Conservation (phyloP, 2,113 vertebrate species). For the Alethe castanea region DNA sequence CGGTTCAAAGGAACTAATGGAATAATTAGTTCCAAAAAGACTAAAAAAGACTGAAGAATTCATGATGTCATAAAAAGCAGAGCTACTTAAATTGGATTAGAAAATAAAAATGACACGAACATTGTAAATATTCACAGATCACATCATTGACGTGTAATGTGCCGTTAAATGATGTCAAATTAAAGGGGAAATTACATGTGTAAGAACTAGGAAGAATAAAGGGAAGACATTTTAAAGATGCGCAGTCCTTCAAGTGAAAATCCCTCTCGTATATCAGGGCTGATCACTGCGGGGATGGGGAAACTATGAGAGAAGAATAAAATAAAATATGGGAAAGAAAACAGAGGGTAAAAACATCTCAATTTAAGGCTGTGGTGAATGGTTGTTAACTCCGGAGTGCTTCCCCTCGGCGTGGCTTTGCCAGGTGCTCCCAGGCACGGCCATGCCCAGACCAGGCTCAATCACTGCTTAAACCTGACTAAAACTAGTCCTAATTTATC, state of each 20-base stretch:
- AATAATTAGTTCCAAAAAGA: conserved; percentile 84
- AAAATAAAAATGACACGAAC: conserved; percentile 86
- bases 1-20: conserved; percentile 73
- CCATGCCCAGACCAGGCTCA: background rate
- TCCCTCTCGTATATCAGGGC: conserved; percentile 67
- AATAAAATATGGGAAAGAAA: conserved; percentile 69
- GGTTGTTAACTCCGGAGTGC: conserved; percentile 25
- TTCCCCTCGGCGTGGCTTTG: background rate
- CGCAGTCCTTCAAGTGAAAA: conserved; percentile 76
- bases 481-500: background rate
- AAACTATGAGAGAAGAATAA: conserved; percentile 50
- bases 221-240: conserved; percentile 82
- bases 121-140: conserved; percentile 86
- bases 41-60: conserved; percentile 82
- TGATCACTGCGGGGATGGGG: conserved; percentile 49
- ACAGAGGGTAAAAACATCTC: conserved; percentile 70
- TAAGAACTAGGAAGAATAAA: conserved; percentile 79
- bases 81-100: conserved; percentile 82
- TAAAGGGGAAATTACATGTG: conserved; percentile 84
- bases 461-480: background rate
- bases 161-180: conserved; percentile 86
- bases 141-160: conserved; percentile 84
- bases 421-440: background rate
- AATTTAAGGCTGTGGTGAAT: conserved; percentile 23
- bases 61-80: conserved; percentile 84